Conservation (phyloP, 2,888 invertebrate genomes). For the Actias luna region DNA sequence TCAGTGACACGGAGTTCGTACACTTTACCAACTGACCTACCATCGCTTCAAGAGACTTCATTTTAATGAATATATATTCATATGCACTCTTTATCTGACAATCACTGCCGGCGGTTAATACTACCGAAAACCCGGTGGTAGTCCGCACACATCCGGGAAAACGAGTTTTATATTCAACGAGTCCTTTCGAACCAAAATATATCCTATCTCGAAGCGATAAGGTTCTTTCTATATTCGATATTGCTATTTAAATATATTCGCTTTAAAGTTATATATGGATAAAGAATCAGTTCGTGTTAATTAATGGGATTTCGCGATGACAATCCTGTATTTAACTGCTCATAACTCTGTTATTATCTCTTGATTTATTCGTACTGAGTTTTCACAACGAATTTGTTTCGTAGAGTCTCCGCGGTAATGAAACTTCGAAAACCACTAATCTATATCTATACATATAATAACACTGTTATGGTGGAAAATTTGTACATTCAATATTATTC, state of each 20-base stretch:
- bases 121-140: neutral
- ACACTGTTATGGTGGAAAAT: too few relatives aligned
- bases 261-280: neutral
- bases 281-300: neutral
- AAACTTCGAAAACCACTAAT: too few relatives aligned
- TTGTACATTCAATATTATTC: too few relatives aligned
- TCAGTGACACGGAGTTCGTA: too few relatives aligned
- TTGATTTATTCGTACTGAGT: neutral
- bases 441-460: too few relatives aligned
- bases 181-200: neutral
- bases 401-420: neutral
- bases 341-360: conserved; percentile 3
- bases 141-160: conserved; percentile 6
- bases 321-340: neutral
- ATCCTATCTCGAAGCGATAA: neutral
- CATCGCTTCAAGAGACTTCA: too few relatives aligned
- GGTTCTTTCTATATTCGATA: neutral
- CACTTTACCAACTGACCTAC: too few relatives aligned
- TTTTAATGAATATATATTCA: neutral
- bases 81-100: neutral
- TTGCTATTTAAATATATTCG: neutral
- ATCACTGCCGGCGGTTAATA: neutral
- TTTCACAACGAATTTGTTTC: neutral
- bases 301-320: conserved; percentile 1
- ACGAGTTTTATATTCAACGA: neutral